Base-by-base conservation (phyloP, 2,888 invertebrate species). In the Steinernema hermaphroditum region DNA sequence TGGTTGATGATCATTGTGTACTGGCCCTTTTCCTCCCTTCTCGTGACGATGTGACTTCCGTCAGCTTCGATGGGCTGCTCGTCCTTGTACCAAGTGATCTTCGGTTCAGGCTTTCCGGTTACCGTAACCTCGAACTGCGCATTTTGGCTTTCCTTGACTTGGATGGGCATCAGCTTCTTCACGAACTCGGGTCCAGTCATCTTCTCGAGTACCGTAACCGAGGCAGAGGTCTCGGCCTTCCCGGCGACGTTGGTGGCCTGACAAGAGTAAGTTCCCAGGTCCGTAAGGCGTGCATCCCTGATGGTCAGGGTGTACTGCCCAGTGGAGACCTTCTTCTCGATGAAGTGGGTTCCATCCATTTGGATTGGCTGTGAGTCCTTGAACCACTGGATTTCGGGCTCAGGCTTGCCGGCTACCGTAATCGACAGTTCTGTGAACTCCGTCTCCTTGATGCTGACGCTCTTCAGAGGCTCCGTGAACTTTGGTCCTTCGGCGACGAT, bases 181-280 rank as follows among this genome's bases (percentile, higher is more conserved):
- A 78, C 76, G 75, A 82, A 81, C 41, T 81, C 71, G 0, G 82
- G 83, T 37, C 74, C 70, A 1, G 76, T 75, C 16, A 77, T 74
- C 72, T 80, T 81, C 12, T 76, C 80, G 27, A 72, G 69, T n/a
- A 80, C 79, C 24, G 77, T 79, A 29, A 83, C 71, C 24, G 79
- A 76, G 32, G 80, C 81, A 12, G 81, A 69, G 0, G 80, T 80
- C 68, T 80, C 80, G 32, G 81, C 84, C 37, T 75, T 76, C 12
- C 83, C 84, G 22, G 78, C 80, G 54, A 92, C 91, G n/a, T 96
- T 97, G 87, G 94, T 94, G 0, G 96, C 96, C 0, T 96, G 94
- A 86, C 96, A 96, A 0, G 94, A 94, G 88, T 97, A 97, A 41
- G 94, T 90, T 0, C 97, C 97, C 4, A 94, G 94, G 87, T 97